Evolutionary conservation across 2,113 vertebrate genomes (phyloP).

Genomic region (Mastomys coucha): DNA sequence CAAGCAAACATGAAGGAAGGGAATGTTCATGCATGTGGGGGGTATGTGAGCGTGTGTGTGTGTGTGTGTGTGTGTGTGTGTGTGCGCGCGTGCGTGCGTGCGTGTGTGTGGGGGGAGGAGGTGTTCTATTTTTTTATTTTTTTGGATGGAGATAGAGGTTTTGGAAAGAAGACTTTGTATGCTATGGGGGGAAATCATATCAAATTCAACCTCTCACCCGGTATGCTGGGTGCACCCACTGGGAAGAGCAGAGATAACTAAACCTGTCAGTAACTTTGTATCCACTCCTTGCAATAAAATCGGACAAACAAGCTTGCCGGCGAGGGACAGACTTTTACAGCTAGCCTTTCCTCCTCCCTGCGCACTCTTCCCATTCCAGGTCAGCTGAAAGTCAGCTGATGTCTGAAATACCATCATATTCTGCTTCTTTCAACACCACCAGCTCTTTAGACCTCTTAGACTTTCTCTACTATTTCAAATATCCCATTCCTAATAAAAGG

Average conservation of each 20-base stretch:
- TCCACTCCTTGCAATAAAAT: not conserved
- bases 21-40: not conserved
- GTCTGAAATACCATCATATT: not conserved
- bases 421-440: not conserved
- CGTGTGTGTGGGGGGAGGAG: not conserved
- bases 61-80: not conserved
- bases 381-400: not conserved
- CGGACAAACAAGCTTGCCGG: conserved; percentile 19
- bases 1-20: not conserved
- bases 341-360: not conserved
- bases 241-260: not conserved
- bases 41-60: not conserved
- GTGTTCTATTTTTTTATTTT: not conserved
- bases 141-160: not conserved
- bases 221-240: not conserved
- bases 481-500: not conserved
- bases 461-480: not conserved
- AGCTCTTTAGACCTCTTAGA: not conserved
- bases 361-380: not conserved
- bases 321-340: not conserved
- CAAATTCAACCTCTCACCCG: not conserved
- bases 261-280: not conserved
- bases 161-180: not conserved
- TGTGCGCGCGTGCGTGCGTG: not conserved
- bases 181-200: not conserved